Conservation (phyloP, 2,797 vertebrate genomes). For the Micropoecilia bifurca region DNA sequence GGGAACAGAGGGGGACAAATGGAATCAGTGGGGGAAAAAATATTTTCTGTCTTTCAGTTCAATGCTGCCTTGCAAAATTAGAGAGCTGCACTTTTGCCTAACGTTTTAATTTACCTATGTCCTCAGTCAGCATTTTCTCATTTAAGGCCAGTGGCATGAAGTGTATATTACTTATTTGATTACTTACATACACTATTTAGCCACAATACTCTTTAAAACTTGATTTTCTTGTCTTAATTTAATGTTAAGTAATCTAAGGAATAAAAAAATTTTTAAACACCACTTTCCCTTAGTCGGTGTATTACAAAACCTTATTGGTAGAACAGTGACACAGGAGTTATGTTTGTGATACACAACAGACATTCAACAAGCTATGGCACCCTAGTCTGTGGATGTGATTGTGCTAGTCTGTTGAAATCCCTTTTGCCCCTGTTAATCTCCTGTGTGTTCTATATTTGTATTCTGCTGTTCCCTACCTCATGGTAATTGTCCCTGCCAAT, state of each 20-base stretch:
- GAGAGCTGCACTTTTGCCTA: background rate
- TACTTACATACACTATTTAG: background rate
- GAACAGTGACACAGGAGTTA: background rate
- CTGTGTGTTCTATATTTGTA: constrained; percentile 18
- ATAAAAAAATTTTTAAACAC: background rate
- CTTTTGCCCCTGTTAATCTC: constrained; percentile 17
- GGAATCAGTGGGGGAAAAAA: constrained; percentile 34
- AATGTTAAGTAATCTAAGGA: background rate
- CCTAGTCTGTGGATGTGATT: constrained; percentile 16
- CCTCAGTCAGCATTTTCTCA: constrained; percentile 12
- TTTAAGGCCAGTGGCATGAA: background rate
- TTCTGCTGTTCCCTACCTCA: constrained; percentile 80
- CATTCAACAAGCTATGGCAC: background rate
- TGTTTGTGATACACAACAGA: constrained; percentile 13
- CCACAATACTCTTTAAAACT: background rate
- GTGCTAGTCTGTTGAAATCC: constrained; percentile 10
- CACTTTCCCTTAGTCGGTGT: background rate
- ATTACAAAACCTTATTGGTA: background rate
- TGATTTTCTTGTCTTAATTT: background rate
- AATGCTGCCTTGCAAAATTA: background rate
- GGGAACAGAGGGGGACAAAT: constrained; percentile 13
- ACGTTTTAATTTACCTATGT: constrained; percentile 25
- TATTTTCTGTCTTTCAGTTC: constrained; percentile 2
- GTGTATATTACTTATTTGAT: background rate
- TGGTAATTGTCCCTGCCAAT: constrained; percentile 88